Percentiles rank a stretch among this genome's conserved stretches.
These are phyloP conservation scores for Metaphire vulgaris DNA, from an alignment of 1,140 invertebrate species.

Conservation along the genomic window DNA sequence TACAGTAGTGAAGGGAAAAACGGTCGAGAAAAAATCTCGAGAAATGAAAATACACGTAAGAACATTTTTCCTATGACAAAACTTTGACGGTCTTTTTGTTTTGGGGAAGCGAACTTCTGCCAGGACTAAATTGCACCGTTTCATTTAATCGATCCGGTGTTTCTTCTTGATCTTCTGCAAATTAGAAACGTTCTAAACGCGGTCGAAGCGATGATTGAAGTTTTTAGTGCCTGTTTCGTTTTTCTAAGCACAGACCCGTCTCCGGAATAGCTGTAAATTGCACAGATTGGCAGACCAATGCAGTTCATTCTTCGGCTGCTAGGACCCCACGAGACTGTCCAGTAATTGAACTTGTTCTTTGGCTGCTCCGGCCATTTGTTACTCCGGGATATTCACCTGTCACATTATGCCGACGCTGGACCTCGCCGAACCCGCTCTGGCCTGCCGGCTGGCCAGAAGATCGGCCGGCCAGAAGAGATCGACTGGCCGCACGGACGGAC, in stretches of 20 bases:
- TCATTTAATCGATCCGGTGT: no score
- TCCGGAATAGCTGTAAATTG: background rate
- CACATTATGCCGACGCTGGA: background rate
- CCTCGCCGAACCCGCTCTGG: background rate
- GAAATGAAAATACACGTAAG: no score
- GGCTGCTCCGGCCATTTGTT: background rate
- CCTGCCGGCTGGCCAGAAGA: background rate
- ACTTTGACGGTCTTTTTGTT: no score
- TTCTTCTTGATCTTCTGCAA: no score
- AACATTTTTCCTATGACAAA: no score
- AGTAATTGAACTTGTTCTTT: slow-evolving; percentile 3
- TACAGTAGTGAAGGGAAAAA: no score
- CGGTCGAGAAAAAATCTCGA: no score
- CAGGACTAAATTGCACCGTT: no score
- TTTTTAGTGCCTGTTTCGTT: background rate
- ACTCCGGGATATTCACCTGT: slow-evolving; percentile 1
- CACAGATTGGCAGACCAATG: background rate
- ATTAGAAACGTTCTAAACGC: no score
- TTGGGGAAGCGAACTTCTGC: no score
- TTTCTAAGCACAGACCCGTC: background rate
- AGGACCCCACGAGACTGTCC: background rate
- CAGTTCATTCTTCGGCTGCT: background rate
- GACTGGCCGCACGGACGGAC: no score
- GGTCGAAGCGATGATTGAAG: background rate
- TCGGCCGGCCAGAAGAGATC: no score